Evolutionary conservation across 2,113 vertebrate genomes (phyloP).

Genomic region (Bostrychus sinensis): DNA sequence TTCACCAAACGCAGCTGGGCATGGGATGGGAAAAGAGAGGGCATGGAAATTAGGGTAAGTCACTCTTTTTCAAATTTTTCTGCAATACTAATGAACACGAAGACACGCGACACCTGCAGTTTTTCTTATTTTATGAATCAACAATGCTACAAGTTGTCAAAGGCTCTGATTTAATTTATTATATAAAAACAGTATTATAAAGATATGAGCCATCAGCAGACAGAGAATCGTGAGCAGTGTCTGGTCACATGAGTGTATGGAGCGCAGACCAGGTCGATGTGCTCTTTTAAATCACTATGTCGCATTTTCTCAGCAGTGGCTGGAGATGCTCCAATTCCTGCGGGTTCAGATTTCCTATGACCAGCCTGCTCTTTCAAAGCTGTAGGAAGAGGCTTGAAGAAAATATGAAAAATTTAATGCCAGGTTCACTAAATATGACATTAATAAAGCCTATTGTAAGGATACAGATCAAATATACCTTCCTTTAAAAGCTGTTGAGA

Average conservation of each 20-base stretch:
- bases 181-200: background rate
- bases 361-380: background rate
- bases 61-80: slow-evolving; percentile 10
- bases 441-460: too few relatives aligned
- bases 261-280: background rate
- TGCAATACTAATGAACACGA: background rate
- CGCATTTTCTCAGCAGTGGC: background rate
- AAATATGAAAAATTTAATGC: background rate
- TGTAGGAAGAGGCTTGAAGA: background rate
- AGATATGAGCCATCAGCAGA: slow-evolving; percentile 2
- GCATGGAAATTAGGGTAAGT: slow-evolving; percentile 94
- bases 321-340: background rate
- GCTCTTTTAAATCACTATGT: slow-evolving; percentile 1
- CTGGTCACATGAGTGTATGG: background rate
- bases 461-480: slow-evolving; percentile 24
- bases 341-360: background rate
- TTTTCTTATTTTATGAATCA: background rate
- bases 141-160: background rate
- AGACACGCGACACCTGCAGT: slow-evolving; percentile 14
- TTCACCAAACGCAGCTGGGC: slow-evolving; percentile 99
- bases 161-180: background rate
- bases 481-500: slow-evolving; percentile 39
- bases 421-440: too few relatives aligned
- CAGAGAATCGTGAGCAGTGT: background rate
- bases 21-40: slow-evolving; percentile 98